Conservation (phyloP, 2,113 vertebrate genomes). For the Periophthalmodon schlosseri region DNA sequence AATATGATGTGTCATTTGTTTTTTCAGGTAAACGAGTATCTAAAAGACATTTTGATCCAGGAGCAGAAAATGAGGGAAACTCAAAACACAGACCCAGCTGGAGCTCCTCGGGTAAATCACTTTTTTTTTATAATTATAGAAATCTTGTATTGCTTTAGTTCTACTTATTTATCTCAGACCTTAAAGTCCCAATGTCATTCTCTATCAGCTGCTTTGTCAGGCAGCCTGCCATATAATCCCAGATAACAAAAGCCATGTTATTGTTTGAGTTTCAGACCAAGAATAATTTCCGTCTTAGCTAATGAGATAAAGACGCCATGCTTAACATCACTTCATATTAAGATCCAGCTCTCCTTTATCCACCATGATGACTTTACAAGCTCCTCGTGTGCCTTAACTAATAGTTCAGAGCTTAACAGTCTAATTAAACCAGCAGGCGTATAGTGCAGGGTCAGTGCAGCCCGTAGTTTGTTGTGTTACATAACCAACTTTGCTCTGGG, state of each 20-base stretch:
- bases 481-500: slow-evolving; percentile 29
- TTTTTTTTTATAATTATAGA: slow-evolving; percentile 5
- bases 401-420: slow-evolving; percentile 21
- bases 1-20: slow-evolving; percentile 3
- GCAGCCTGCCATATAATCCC: slow-evolving; percentile 27
- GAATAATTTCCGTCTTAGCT: slow-evolving; percentile 12
- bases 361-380: slow-evolving; percentile 6
- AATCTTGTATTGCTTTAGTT: neutral
- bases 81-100: slow-evolving; percentile 80
- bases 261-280: slow-evolving; percentile 29
- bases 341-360: slow-evolving; percentile 14
- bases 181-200: neutral
- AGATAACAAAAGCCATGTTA: slow-evolving; percentile 16
- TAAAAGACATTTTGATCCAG: slow-evolving; percentile 89
- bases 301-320: slow-evolving; percentile 12
- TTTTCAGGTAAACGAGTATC: slow-evolving; percentile 89
- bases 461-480: slow-evolving; percentile 34
- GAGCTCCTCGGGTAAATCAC: slow-evolving; percentile 86
- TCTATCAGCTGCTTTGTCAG: neutral
- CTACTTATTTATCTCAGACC: neutral
- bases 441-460: slow-evolving; percentile 30
- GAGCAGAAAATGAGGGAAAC: slow-evolving; percentile 87
- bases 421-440: slow-evolving; percentile 36
- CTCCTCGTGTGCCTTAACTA: slow-evolving; percentile 27
- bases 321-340: slow-evolving; percentile 11